Conservation (phyloP, 2,113 vertebrate species). For the Oxyruncus cristatus region DNA sequence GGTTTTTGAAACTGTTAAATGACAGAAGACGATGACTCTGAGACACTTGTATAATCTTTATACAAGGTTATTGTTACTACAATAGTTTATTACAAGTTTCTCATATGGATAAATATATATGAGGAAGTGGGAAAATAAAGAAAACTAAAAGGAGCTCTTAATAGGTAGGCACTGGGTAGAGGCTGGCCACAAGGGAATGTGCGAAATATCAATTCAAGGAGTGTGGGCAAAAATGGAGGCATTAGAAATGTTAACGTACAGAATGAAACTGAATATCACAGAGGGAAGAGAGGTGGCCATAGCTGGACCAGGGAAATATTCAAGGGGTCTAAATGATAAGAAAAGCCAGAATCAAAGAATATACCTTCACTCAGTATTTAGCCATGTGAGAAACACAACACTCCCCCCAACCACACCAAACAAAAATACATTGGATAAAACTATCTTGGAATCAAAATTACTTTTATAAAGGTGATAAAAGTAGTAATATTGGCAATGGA, state of each 20-base stretch:
- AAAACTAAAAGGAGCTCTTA: not conserved
- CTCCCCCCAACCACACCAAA: not conserved
- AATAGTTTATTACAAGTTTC: not conserved
- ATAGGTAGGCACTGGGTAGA: not conserved
- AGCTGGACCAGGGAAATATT: not conserved
- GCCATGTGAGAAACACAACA: not conserved
- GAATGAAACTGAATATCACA: not conserved
- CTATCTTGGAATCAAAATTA: not conserved
- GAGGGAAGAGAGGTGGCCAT: not conserved
- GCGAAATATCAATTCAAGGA: not conserved
- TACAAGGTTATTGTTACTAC: not conserved
- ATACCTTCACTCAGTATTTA: not conserved
- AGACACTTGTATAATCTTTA: not conserved
- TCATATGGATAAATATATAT: not conserved
- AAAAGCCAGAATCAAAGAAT: not conserved
- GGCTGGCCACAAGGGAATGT: not conserved
- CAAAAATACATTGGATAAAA: not conserved
- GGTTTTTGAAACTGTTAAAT: not conserved
- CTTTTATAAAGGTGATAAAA: not conserved
- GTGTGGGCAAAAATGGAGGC: not conserved
- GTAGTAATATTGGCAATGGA: not conserved
- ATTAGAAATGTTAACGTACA: not conserved
- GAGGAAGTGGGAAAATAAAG: not conserved
- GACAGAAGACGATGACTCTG: not conserved
- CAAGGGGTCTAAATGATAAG: not conserved